phyloP scores from a whole-genome alignment of 2,797 vertebrate species.

The Microtus californicus region DNA sequence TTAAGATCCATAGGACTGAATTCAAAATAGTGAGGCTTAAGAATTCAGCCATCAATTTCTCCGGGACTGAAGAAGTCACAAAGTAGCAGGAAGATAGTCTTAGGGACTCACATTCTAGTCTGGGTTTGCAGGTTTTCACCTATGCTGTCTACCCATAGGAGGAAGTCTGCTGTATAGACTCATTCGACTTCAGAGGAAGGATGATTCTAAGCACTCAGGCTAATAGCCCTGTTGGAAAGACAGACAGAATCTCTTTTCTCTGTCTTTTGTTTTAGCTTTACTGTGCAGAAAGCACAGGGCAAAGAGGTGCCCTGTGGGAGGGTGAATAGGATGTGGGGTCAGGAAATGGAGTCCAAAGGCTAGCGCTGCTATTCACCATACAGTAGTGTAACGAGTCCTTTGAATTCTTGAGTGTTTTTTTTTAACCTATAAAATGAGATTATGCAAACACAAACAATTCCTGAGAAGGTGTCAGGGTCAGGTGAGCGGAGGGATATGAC shows the following conservation, averaged over 20 bases:
- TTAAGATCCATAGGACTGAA: neutral
- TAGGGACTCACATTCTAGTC: neutral
- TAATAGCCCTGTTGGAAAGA: neutral
- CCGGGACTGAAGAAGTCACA: neutral
- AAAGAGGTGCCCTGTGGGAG: neutral
- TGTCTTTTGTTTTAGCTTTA: neutral
- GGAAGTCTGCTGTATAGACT: neutral
- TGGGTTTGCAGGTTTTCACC: neutral
- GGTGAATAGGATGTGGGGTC: neutral
- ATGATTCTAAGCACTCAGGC: neutral
- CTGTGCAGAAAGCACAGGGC: neutral
- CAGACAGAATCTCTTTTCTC: neutral
- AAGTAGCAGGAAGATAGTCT: neutral
- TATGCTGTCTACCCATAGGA: neutral
- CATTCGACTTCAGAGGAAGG: neutral
- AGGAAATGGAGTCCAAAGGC: neutral
- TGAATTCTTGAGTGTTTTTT: neutral
- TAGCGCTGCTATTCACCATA: neutral
- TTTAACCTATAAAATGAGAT: slow-evolving; percentile 17
- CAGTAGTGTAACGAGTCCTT: neutral
- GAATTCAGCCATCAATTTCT: neutral
- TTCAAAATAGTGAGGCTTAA: neutral
- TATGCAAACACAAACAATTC: neutral
- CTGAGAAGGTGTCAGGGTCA: neutral
- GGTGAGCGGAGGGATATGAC: neutral